Percentiles rank a stretch among this genome's conserved stretches.
Conservation (phyloP, 2,797 vertebrate genomes). For the Salarias fasciatus region DNA sequence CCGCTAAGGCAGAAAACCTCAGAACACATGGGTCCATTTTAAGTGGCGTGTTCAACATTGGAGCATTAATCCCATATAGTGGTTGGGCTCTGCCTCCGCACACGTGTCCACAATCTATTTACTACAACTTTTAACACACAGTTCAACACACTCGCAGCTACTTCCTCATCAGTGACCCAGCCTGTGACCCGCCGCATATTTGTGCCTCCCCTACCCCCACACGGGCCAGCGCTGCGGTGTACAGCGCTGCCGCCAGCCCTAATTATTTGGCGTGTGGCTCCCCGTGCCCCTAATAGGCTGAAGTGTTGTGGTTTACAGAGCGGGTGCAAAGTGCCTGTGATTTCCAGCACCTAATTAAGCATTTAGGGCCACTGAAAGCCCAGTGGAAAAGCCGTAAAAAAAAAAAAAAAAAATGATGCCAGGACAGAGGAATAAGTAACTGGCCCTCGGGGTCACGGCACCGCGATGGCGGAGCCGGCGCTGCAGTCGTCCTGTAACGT, state of each 20-base stretch:
- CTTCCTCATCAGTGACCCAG: conserved; percentile 59
- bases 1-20: background rate
- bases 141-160: conserved; percentile 16
- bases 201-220: conserved; percentile 40
- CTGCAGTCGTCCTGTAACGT: conserved; percentile 31
- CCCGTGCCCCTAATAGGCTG: conserved; percentile 74
- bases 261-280: conserved; percentile 80
- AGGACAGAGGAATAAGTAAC: conserved; percentile 55
- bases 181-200: conserved; percentile 48
- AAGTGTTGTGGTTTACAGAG: conserved; percentile 82
- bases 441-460: conserved; percentile 36
- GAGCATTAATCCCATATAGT: conserved; percentile 6
- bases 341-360: conserved; percentile 85
- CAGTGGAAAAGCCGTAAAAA: conserved; percentile 78
- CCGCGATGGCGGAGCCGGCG: conserved; percentile 34
- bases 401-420: conserved; percentile 57
- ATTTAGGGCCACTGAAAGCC: conserved; percentile 77
- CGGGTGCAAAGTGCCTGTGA: conserved; percentile 81
- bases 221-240: conserved; percentile 65
- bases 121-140: conserved; percentile 23
- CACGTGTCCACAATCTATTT: conserved; percentile 13
- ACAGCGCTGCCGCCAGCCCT: conserved; percentile 74
- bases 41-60: conserved; percentile 11
- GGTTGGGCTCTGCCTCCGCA: conserved; percentile 4
- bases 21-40: conserved; percentile 15